These are phyloP conservation scores for Hermaeophaga mercurialis DNA, from an alignment of 2,888 invertebrate species.

Conservation along the genomic window DNA sequence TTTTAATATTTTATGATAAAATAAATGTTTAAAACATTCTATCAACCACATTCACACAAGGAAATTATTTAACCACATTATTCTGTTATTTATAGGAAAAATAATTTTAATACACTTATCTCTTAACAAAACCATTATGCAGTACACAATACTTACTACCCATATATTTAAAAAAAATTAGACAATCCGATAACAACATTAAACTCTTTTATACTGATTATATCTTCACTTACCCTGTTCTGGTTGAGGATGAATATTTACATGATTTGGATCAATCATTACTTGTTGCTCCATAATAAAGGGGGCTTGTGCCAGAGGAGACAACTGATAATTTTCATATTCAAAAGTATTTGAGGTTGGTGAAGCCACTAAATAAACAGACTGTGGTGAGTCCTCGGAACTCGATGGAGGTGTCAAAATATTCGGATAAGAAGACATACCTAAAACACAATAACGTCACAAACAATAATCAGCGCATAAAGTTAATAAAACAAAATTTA, in stretches of 20 bases:
- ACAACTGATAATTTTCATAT: constrained; percentile 13
- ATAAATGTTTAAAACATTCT: too few relatives aligned
- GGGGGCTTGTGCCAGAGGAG: background rate
- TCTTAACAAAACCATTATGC: background rate
- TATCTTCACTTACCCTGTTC: too few relatives aligned
- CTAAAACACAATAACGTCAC: constrained; percentile 31
- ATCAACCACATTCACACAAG: too few relatives aligned
- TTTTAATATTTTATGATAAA: too few relatives aligned
- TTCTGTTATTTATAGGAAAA: background rate
- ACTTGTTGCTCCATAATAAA: background rate
- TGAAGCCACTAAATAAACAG: constrained; percentile 42
- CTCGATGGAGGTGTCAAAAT: constrained; percentile 51
- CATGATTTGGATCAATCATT: constrained; percentile 3
- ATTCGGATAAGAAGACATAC: constrained; percentile 46
- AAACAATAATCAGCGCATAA: background rate
- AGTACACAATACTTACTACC: background rate
- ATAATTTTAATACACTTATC: background rate
- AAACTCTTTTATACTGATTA: too few relatives aligned
- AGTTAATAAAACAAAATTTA: background rate
- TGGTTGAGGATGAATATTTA: too few relatives aligned
- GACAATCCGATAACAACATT: too few relatives aligned
- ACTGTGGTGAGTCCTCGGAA: constrained; percentile 50
- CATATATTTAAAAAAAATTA: background rate
- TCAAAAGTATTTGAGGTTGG: constrained; percentile 40
- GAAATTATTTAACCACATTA: background rate